phyloP scores from a whole-genome alignment of 2,888 invertebrate species.

The Stratiomys singularior region DNA sequence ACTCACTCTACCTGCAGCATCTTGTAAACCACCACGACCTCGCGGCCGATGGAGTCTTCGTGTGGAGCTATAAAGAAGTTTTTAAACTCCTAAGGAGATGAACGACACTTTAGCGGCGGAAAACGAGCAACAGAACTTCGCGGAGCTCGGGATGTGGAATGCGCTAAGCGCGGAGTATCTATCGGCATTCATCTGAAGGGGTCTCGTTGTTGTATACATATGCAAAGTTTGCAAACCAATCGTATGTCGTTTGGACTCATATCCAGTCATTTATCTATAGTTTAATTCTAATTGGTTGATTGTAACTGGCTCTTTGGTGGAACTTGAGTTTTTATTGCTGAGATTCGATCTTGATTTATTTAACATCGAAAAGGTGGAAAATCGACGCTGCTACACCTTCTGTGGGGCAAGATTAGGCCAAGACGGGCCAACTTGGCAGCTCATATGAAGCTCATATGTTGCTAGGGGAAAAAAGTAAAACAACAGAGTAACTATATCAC shows the following conservation, averaged over 20 bases:
- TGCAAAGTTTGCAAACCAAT: conserved; percentile 1
- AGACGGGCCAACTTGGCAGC: too few relatives aligned
- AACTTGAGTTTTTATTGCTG: not conserved
- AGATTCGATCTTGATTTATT: not conserved
- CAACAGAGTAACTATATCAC: too few relatives aligned
- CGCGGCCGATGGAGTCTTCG: not conserved
- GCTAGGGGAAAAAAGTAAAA: too few relatives aligned
- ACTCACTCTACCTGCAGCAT: not conserved
- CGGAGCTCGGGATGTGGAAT: not conserved
- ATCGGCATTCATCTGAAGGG: not conserved
- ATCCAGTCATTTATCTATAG: not conserved
- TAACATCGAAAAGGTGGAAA: not conserved
- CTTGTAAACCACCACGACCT: not conserved
- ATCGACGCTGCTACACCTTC: too few relatives aligned
- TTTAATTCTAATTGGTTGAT: not conserved
- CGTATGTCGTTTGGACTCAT: not conserved
- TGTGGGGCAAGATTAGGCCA: too few relatives aligned
- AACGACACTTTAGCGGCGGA: conserved; percentile 1
- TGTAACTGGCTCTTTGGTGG: not conserved
- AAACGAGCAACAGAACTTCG: not conserved
- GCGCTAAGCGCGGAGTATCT: not conserved
- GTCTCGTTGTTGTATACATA: not conserved
- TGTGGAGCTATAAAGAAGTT: conserved; percentile 4
- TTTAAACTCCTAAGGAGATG: conserved; percentile 4
- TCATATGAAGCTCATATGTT: too few relatives aligned